These are phyloP conservation scores for Stichopus chloronotus DNA, from an alignment of 35 echinoderm and acorn worm genomes.

Conservation along the genomic window DNA sequence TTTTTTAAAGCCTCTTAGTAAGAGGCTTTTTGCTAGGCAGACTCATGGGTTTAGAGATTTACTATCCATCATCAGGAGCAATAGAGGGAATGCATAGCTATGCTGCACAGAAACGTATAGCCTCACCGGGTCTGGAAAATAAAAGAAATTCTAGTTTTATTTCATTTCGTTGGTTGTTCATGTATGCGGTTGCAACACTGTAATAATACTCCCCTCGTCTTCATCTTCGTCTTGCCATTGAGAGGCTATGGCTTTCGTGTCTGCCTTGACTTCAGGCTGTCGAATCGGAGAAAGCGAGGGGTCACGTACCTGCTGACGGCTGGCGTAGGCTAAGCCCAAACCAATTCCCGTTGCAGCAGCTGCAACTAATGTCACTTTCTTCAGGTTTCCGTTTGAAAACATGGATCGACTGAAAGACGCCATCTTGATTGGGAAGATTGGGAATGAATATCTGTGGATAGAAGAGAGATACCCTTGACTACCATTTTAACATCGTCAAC, in stretches of 20 bases:
- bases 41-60: too few relatives aligned
- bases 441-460: not conserved
- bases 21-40: too few relatives aligned
- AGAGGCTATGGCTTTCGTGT: not conserved
- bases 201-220: slow-evolving; percentile 18
- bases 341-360: slow-evolving; percentile 26
- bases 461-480: too few relatives aligned
- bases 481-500: too few relatives aligned
- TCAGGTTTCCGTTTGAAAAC: slow-evolving; percentile 27
- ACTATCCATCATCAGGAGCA: too few relatives aligned
- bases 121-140: too few relatives aligned
- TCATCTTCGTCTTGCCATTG: slow-evolving; percentile 18
- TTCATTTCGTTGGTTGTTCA: not conserved
- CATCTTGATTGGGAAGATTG: slow-evolving; percentile 8
- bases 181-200: not conserved
- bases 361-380: slow-evolving; percentile 36
- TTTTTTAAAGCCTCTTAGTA: too few relatives aligned
- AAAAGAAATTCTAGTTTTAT: too few relatives aligned
- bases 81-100: too few relatives aligned
- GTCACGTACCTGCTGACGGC: slow-evolving; percentile 46
- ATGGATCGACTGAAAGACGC: slow-evolving; percentile 6
- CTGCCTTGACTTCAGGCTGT: not conserved
- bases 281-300: slow-evolving; percentile 10
- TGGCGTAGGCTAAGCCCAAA: slow-evolving; percentile 17
- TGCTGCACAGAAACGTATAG: too few relatives aligned